These are phyloP conservation scores for Scaptomyza pallida DNA, from an alignment of 1,140 invertebrate genomes.

Conservation along the genomic window DNA sequence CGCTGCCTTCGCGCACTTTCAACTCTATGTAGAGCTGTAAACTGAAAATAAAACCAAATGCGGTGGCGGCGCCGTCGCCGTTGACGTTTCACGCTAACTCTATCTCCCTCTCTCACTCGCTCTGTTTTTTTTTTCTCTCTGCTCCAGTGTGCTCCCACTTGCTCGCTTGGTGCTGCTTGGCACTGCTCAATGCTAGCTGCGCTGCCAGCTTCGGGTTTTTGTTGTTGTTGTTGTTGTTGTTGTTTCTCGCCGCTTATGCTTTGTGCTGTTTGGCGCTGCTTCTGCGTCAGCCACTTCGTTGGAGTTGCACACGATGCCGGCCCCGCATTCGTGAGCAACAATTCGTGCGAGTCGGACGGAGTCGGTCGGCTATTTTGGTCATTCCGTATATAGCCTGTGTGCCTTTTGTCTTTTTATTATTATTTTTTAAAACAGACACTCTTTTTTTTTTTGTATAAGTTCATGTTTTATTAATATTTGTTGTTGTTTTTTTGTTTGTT, in stretches of 20 bases:
- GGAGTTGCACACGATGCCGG: constrained; percentile 72
- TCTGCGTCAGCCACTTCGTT: constrained; percentile 67
- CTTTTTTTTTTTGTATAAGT: constrained; percentile 10
- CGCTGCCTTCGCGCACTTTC: constrained; percentile 48
- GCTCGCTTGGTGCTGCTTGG: constrained; percentile 3
- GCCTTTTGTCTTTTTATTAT: constrained; percentile 32
- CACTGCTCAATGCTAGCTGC: constrained; percentile 22
- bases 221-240: constrained; percentile 3
- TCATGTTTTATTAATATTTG: constrained; percentile 33
- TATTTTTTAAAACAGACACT: constrained; percentile 13
- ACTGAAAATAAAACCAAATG: constrained; percentile 68
- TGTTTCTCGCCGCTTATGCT: constrained; percentile 37
- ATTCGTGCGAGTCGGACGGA: constrained; percentile 71
- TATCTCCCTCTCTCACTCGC: constrained; percentile 20
- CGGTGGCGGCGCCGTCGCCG: constrained; percentile 38
- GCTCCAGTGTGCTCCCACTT: constrained; percentile 36
- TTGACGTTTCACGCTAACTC: constrained; percentile 9
- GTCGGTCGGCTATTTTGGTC: constrained; percentile 35
- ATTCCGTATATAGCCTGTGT: constrained; percentile 25
- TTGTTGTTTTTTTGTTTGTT: constrained; percentile 44
- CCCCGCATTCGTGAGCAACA: constrained; percentile 63
- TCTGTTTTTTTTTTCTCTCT: too few relatives aligned
- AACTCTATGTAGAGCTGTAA: constrained; percentile 56
- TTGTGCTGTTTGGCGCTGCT: constrained; percentile 44
- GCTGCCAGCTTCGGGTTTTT: constrained; percentile 39